phyloP scores from a whole-genome alignment of 2,113 vertebrate species.

The Pycnonotus jocosus region DNA sequence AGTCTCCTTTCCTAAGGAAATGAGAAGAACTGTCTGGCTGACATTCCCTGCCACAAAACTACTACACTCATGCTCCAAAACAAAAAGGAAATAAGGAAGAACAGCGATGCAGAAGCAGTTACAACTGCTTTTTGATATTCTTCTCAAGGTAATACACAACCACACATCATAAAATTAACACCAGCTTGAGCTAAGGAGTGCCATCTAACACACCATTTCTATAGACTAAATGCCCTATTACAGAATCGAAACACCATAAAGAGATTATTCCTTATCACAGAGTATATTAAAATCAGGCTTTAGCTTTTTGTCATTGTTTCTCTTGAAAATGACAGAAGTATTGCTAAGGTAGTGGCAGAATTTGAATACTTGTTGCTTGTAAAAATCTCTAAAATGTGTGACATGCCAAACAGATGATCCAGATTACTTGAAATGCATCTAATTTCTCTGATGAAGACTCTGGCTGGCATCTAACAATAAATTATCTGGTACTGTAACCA shows the following conservation, averaged over 20 bases:
- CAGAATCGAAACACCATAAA: not conserved
- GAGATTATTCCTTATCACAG: not conserved
- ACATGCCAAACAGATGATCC: not conserved
- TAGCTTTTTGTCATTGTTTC: not conserved
- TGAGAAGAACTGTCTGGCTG: not conserved
- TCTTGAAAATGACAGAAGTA: not conserved
- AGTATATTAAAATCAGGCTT: not conserved
- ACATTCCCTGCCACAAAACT: not conserved
- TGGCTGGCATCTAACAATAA: not conserved
- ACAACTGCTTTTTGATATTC: not conserved
- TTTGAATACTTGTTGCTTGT: not conserved
- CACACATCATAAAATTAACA: not conserved
- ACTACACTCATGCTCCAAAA: not conserved
- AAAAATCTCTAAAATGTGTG: not conserved
- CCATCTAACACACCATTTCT: not conserved
- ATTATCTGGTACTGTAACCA: not conserved
- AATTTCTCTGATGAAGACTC: not conserved
- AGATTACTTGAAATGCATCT: not conserved
- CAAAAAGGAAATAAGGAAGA: not conserved
- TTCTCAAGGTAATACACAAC: not conserved
- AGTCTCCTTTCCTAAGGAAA: not conserved
- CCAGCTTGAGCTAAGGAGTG: not conserved
- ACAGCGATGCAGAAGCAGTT: not conserved
- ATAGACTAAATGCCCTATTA: not conserved
- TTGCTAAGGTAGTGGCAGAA: not conserved